phyloP scores from a whole-genome alignment of 2,888 invertebrate species.

The Scaptodrosophila latifasciaeformis region DNA sequence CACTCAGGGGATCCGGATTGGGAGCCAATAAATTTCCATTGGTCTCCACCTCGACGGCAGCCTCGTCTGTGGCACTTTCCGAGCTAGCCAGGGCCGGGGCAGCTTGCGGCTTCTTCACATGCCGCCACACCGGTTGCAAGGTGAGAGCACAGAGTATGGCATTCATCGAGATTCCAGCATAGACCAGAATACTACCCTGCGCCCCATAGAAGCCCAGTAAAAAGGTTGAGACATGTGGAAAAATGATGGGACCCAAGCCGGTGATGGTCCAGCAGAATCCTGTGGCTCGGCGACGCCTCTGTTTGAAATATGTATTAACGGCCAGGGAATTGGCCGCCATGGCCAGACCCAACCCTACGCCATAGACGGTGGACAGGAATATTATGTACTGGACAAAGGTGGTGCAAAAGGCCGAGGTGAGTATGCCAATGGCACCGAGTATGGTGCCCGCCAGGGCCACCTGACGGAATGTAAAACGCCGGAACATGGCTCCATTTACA shows the following conservation, averaged over 20 bases:
- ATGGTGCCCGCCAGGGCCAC: conserved; percentile 80
- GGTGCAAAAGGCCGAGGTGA: conserved; percentile 79
- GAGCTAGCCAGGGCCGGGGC: conserved; percentile 4
- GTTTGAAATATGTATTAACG: conserved; percentile 84
- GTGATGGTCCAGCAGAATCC: conserved; percentile 84
- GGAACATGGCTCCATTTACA: conserved; percentile 83
- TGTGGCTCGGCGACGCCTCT: conserved; percentile 81
- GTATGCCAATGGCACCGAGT: conserved; percentile 78
- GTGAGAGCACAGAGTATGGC: conserved; percentile 80
- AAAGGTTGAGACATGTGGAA: conserved; percentile 82
- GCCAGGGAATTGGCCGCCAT: conserved; percentile 83
- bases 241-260: conserved; percentile 83
- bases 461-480: conserved; percentile 81
- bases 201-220: conserved; percentile 80
- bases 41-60: conserved; percentile 28
- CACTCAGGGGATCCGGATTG: conserved; percentile 38
- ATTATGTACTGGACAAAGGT: conserved; percentile 80
- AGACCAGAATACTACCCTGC: conserved; percentile 81
- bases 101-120: conserved; percentile 76
- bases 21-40: conserved; percentile 50
- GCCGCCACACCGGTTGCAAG: conserved; percentile 85
- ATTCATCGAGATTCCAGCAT: conserved; percentile 81
- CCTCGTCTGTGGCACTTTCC: conserved; percentile 8
- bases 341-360: conserved; percentile 80
- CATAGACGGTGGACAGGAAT: conserved; percentile 81